Conservation (phyloP, 1,140 invertebrate species). For the Drosophila melanica region DNA sequence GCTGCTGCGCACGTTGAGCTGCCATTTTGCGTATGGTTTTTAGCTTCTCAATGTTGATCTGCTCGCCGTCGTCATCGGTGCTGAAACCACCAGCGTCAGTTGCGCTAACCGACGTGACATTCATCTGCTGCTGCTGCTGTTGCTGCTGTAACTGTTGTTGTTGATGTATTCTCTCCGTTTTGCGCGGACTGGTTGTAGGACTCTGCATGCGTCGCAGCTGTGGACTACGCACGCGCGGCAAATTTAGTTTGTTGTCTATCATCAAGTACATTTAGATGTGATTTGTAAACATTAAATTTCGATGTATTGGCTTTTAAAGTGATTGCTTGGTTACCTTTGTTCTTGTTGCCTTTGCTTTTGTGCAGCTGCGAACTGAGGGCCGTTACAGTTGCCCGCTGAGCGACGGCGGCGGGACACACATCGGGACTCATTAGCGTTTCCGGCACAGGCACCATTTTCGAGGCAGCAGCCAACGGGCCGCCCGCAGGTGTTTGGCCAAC, state of each 20-base stretch:
- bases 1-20: slow-evolving; percentile 76
- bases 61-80: slow-evolving; percentile 80
- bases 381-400: slow-evolving; percentile 69
- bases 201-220: slow-evolving; percentile 71
- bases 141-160: too few species aligned
- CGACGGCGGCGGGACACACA: slow-evolving; percentile 86
- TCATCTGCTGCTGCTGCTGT: slow-evolving; percentile 5
- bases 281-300: neutral
- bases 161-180: slow-evolving; percentile 40
- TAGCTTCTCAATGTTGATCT: slow-evolving; percentile 84
- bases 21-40: slow-evolving; percentile 84
- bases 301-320: slow-evolving; percentile 4
- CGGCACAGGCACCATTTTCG: slow-evolving; percentile 93
- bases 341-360: slow-evolving; percentile 76
- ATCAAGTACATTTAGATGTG: slow-evolving; percentile 1
- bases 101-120: neutral
- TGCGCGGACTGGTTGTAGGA: slow-evolving; percentile 73
- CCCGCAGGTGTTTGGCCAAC: slow-evolving; percentile 57
- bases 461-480: slow-evolving; percentile 89
- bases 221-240: slow-evolving; percentile 76
- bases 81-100: slow-evolving; percentile 63
- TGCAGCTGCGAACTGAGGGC: slow-evolving; percentile 73
- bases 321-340: slow-evolving; percentile 69
- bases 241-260: slow-evolving; percentile 79
- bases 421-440: slow-evolving; percentile 94